Evolutionary conservation across 2,113 vertebrate genomes (phyloP).

Genomic region (Campylomormyrus numenius): DNA sequence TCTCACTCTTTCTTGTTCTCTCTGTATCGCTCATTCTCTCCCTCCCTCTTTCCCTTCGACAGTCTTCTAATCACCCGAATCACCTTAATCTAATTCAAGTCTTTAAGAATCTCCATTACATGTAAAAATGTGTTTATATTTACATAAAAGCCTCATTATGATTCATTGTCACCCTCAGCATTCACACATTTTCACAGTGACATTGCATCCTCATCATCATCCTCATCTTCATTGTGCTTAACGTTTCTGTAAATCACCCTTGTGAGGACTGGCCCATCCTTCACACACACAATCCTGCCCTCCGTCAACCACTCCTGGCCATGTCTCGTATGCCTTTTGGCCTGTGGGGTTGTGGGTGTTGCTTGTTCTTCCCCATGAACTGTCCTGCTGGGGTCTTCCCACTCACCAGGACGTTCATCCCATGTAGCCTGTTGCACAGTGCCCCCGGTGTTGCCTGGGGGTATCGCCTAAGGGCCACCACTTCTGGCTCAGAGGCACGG

Average conservation of each 20-base stretch:
- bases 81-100: neutral
- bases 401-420: neutral
- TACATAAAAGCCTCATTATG: neutral
- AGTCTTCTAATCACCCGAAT: neutral
- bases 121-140: neutral
- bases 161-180: neutral
- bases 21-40: neutral
- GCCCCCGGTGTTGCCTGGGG: neutral
- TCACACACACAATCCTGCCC: neutral
- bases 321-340: neutral
- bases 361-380: neutral
- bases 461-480: neutral
- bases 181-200: neutral
- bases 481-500: neutral
- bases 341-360: neutral
- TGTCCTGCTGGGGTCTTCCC: neutral
- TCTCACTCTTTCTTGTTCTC: neutral
- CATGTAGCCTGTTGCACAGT: neutral
- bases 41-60: neutral
- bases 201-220: neutral
- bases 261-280: neutral
- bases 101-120: neutral
- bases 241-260: neutral
- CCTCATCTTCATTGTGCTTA: neutral
- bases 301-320: neutral